Percentiles rank a stretch among this genome's conserved stretches.
Evolutionary conservation across 1,140 invertebrate genomes (phyloP).

Genomic region (Drosophila triauraria): DNA sequence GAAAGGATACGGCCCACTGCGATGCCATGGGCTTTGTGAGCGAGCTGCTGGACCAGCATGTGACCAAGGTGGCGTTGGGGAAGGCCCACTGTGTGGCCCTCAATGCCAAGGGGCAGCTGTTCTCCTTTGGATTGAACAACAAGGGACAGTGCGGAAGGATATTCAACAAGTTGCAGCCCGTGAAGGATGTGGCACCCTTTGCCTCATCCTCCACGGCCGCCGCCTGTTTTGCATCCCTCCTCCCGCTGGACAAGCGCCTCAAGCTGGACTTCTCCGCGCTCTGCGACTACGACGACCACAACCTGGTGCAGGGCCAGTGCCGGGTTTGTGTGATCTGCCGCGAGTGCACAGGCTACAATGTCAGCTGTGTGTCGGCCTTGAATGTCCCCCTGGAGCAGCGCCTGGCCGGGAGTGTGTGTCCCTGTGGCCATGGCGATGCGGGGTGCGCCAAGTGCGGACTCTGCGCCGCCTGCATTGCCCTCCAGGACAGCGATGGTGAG

Average conservation of each 20-base stretch:
- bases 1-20: conserved; percentile 96
- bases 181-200: conserved; percentile 75
- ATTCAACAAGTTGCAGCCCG: conserved; percentile 90
- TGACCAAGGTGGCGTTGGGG: conserved; percentile 94
- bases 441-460: conserved; percentile 97
- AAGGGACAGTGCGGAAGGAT: conserved; percentile 98
- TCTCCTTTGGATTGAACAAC: conserved; percentile 98
- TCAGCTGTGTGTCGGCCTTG: conserved; percentile 92
- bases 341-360: conserved; percentile 97
- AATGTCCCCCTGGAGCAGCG: conserved; percentile 88
- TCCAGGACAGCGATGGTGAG: conserved; percentile 79
- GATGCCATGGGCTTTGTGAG: conserved; percentile 90
- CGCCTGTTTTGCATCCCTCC: conserved; percentile 51
- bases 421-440: conserved; percentile 97
- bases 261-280: conserved; percentile 79
- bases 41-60: conserved; percentile 91
- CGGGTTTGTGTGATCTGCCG: conserved; percentile 92
- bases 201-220: conserved; percentile 66
- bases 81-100: conserved; percentile 97
- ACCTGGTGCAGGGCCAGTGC: conserved; percentile 81
- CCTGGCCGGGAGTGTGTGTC: conserved; percentile 96
- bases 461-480: conserved; percentile 91
- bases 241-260: conserved; percentile 62
- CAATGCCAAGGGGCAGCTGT: conserved; percentile 95
- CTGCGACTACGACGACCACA: conserved; percentile 84